phyloP scores from a whole-genome alignment of 2,113 vertebrate species.

The Motacilla alba region DNA sequence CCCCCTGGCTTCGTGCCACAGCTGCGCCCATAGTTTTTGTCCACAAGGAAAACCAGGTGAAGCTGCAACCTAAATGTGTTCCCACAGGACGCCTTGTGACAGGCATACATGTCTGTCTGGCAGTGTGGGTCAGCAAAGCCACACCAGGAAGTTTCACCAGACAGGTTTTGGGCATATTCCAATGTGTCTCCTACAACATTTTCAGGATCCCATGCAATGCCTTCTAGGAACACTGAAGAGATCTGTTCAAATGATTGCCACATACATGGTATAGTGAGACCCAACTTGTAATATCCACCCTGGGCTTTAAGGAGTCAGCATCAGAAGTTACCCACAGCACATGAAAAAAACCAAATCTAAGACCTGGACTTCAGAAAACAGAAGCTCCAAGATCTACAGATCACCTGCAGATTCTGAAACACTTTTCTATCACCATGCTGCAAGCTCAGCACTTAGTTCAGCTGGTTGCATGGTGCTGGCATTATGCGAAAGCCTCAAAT shows the following conservation, averaged over 20 bases:
- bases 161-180: background rate
- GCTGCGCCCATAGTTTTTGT: fast-evolving
- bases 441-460: background rate
- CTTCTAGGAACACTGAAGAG: background rate
- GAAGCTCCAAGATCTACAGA: background rate
- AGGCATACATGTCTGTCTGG: fast-evolving
- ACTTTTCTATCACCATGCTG: background rate
- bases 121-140: background rate
- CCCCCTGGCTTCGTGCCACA: background rate
- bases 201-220: background rate
- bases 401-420: background rate
- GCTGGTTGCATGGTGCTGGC: background rate
- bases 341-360: background rate
- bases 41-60: background rate
- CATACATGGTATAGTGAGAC: fast-evolving
- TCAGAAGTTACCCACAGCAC: background rate
- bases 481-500: background rate
- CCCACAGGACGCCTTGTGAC: background rate
- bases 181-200: background rate
- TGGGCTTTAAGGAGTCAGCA: background rate
- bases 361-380: background rate
- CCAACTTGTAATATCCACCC: background rate
- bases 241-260: fast-evolving
- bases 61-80: background rate
- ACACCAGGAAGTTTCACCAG: fast-evolving